Conservation (phyloP, 1,140 invertebrate species). For the Mercenaria mercenaria region DNA sequence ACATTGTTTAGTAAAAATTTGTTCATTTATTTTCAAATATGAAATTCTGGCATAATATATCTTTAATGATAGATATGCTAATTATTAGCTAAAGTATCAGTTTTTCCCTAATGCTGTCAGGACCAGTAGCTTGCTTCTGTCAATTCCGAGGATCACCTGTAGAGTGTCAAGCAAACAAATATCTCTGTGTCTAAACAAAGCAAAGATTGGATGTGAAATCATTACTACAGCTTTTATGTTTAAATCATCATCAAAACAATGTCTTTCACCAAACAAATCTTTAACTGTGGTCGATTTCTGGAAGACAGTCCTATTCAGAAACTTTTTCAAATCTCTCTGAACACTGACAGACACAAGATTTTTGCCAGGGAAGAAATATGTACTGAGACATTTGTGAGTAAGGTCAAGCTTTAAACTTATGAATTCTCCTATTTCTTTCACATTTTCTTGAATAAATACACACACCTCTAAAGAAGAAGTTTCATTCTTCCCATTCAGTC, state of each 20-base stretch:
- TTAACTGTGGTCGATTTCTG: not conserved
- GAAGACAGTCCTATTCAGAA: slow-evolving; percentile 1
- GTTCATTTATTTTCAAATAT: no score
- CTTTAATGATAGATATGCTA: no score
- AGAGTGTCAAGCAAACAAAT: slow-evolving; percentile 24
- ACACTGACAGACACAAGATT: not conserved
- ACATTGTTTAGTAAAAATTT: no score
- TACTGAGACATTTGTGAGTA: not conserved
- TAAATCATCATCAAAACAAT: not conserved
- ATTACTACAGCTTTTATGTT: slow-evolving; percentile 16
- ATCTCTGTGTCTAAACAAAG: slow-evolving; percentile 18
- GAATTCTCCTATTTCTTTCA: not conserved
- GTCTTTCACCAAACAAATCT: slow-evolving; percentile 22
- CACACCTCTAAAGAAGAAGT: not conserved
- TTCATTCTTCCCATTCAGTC: not conserved
- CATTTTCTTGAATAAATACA: not conserved
- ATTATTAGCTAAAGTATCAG: not conserved
- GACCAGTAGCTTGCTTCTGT: not conserved
- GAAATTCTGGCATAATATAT: no score
- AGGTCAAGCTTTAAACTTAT: not conserved
- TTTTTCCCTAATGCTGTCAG: not conserved
- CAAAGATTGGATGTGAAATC: not conserved
- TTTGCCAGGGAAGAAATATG: not conserved
- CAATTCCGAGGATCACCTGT: not conserved
- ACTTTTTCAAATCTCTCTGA: not conserved